Base-by-base conservation (phyloP, 2,113 vertebrate genomes). In the Xenopus laevis region DNA sequence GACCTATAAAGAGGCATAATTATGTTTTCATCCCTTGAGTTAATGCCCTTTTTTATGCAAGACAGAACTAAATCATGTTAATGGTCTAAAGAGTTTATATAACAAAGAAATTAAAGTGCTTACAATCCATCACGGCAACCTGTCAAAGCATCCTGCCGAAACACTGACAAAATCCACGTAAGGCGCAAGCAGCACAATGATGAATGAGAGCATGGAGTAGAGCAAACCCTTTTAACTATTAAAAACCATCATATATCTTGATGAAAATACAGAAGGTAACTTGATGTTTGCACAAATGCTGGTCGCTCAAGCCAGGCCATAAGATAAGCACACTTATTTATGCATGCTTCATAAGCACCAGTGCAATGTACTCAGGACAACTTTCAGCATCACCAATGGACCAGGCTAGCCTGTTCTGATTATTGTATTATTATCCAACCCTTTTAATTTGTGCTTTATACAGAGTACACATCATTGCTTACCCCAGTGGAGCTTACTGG, bases 31-130 rank as follows among this genome's bases (percentile, higher is more conserved):
- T n/a, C n/a, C n/a, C n/a, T n/a, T n/a, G n/a, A n/a, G n/a, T n/a
- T n/a, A n/a, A n/a, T n/a, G n/a, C n/a, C n/a, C n/a, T n/a, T n/a
- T n/a, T n/a, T n/a, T n/a, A n/a, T n/a, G n/a, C n/a, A n/a, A n/a
- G n/a, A n/a, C n/a, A n/a, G n/a, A n/a, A n/a, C n/a, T n/a, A n/a
- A n/a, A n/a, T n/a, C n/a, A 77, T 77, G 74, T 46, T 70, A 77
- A 77, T 77, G 52, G 60, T 67, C 66, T 77, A 70, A 77, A 64
- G 66, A 77, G 74, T 77, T 77, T 77, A 77, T 77, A 67, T 60
- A 77, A 77, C 74, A 77, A 67, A 70, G 70, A 77, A 77, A 77
- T 77, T 77, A 77, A 69, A 77, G 74, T 77, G 74, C 74, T 77
- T 77, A 77, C 67, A 70, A 77, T 77, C 74, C 74, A 77, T 77